These are phyloP conservation scores for Tachystola acroxantha DNA, from an alignment of 2,888 invertebrate species.

Conservation along the genomic window DNA sequence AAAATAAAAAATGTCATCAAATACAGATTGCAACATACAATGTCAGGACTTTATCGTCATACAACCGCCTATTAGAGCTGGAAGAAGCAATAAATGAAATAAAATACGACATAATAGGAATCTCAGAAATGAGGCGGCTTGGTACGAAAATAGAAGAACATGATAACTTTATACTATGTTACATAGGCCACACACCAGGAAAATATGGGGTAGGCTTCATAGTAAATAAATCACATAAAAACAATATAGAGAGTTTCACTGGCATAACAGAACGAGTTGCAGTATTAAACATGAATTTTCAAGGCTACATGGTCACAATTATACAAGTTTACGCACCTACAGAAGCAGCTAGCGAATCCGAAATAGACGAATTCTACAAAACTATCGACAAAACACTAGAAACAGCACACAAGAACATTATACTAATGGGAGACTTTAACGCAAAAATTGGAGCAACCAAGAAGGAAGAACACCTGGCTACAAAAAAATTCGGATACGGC, in stretches of 20 bases:
- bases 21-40: slow-evolving; percentile 15
- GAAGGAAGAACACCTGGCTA: slow-evolving; percentile 15
- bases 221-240: slow-evolving; percentile 18
- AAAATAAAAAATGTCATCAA: too few relatives aligned
- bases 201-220: slow-evolving; percentile 23
- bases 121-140: slow-evolving; percentile 16
- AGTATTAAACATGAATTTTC: slow-evolving; percentile 14
- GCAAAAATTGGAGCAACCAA: slow-evolving; percentile 18
- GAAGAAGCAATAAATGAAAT: slow-evolving; percentile 13
- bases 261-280: slow-evolving; percentile 23
- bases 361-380: slow-evolving; percentile 14
- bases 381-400: slow-evolving; percentile 11
- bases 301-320: slow-evolving; percentile 9
- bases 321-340: slow-evolving; percentile 21
- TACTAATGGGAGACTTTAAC: slow-evolving; percentile 17
- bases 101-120: slow-evolving; percentile 21
- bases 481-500: slow-evolving; percentile 16
- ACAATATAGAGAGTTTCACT: slow-evolving; percentile 17
- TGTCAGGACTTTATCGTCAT: slow-evolving; percentile 15
- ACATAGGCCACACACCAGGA: slow-evolving; percentile 20
- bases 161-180: slow-evolving; percentile 18
- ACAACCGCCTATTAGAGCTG: slow-evolving; percentile 15
- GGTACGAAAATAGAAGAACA: slow-evolving; percentile 24
- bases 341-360: slow-evolving; percentile 10
- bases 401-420: slow-evolving; percentile 9